Evolutionary conservation across 2,888 invertebrate genomes (phyloP).

Genomic region (Parnassius mnemosyne): DNA sequence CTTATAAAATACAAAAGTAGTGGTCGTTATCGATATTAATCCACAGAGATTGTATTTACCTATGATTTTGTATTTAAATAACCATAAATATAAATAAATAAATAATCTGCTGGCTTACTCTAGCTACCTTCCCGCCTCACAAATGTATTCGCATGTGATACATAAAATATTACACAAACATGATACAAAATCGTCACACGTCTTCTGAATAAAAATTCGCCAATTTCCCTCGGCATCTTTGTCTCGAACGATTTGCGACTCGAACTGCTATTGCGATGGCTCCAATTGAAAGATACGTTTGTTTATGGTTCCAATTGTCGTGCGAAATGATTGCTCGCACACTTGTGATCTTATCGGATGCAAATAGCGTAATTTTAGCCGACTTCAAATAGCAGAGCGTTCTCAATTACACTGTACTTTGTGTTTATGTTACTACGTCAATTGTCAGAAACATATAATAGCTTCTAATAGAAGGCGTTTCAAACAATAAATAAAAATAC

Average conservation of each 20-base stretch:
- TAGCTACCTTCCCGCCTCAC: conserved; percentile 16
- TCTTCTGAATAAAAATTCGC: conserved; percentile 40
- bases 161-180: conserved; percentile 50
- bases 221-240: conserved; percentile 35
- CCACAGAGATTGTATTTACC: too few relatives aligned
- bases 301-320: conserved; percentile 29
- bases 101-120: background rate
- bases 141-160: conserved; percentile 50
- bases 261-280: conserved; percentile 30
- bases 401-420: background rate
- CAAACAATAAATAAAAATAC: too few relatives aligned
- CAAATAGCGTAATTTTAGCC: conserved; percentile 10
- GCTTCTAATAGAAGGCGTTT: too few relatives aligned
- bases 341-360: conserved; percentile 14
- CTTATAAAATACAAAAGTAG: too few relatives aligned
- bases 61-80: too few relatives aligned
- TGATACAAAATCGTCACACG: conserved; percentile 46
- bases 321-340: conserved; percentile 22
- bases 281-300: conserved; percentile 28
- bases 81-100: too few relatives aligned
- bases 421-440: too few relatives aligned
- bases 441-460: too few relatives aligned
- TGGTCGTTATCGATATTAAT: background rate
- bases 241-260: conserved; percentile 36
- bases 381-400: background rate